phyloP scores from a whole-genome alignment of 1,140 invertebrate genomes.

The Zaprionus davidi region DNA sequence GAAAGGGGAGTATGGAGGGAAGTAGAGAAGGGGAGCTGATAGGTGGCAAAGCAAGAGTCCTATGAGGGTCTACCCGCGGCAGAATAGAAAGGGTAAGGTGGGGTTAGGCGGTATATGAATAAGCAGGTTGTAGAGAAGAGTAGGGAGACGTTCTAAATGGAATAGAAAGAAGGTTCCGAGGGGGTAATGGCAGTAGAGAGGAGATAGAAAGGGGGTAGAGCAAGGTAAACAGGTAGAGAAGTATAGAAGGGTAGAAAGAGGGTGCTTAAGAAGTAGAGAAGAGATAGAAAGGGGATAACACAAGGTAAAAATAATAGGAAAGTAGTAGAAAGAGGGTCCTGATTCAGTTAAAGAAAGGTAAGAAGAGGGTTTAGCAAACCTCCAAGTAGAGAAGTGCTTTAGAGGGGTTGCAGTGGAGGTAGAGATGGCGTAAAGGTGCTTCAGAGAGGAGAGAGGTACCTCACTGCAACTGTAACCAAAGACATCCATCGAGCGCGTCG shows the following conservation, averaged over 20 bases:
- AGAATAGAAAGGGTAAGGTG: too few relatives aligned
- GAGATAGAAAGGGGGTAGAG: background rate
- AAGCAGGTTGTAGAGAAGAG: too few relatives aligned
- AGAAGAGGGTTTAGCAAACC: background rate
- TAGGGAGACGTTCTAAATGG: too few relatives aligned
- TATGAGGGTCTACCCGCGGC: too few relatives aligned
- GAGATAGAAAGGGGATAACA: background rate
- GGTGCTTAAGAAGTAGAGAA: background rate
- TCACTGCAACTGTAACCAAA: background rate
- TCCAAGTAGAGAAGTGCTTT: background rate
- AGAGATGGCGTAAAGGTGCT: background rate
- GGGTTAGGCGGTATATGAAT: too few relatives aligned
- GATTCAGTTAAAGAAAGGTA: background rate
- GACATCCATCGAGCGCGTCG: conserved; percentile 42
- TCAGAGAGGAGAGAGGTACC: background rate
- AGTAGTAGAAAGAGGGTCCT: background rate
- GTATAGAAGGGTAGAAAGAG: background rate
- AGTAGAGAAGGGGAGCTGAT: background rate
- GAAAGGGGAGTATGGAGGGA: background rate
- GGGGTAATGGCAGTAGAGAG: background rate
- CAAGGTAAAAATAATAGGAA: background rate
- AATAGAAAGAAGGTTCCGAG: too few relatives aligned
- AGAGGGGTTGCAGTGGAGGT: background rate
- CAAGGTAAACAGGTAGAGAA: background rate
- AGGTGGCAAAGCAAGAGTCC: background rate